Evolutionary conservation across 2,888 invertebrate species (phyloP), one percentile per base, ranked within the genome.

Genomic region (Caenorhabditis japonica): DNA sequence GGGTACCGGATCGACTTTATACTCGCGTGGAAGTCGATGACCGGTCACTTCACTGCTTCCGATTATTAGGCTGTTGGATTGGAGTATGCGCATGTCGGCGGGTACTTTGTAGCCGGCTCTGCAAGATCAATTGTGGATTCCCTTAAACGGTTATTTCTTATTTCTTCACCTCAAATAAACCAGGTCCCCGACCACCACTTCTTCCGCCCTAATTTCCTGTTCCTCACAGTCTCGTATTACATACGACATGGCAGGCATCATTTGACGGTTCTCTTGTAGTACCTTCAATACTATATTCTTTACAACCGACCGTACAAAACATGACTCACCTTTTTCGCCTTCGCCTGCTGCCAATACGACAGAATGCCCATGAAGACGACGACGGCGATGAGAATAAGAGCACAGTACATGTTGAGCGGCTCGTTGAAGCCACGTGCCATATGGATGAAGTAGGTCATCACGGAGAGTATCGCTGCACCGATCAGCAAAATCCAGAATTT

Each of bases 151-250:
- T n/a, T n/a, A n/a, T n/a, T n/a, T n/a, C n/a, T n/a, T n/a, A n/a
- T n/a, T n/a, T n/a, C n/a, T n/a, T 38, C 13, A 82, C 82, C 84
- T 70, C 25, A 85, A 73, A 43, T 83, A 78, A 1, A 88, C 80
- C n/a, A 87, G 56, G 70, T 88, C 88, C 19, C 88, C 88, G 12
- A 88, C 83, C 2, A 88, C 88, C n/a, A 88, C 72, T 25, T 87
- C 84, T 12, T 81, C 84, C 10, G 84, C 80, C 19, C 56, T 56
- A n/a, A 88, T 76, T 46, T 78, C 81, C 86, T 94, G 90, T 89
- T 95, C 95, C 90, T 95, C 94, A 83, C 95, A 94, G 89, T 95
- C 95, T 84, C 97, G 92, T 86, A 97, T 83, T 8, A 89, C 90
- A 27, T 79, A 56, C 38, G 85, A 76, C 61, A 76, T 82, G 58